A percentile compares a stretch with the other conserved stretches of the same genome.
Evolutionary conservation across 2,888 invertebrate species (phyloP).

Genomic region (Amblyjoppa proteus): DNA sequence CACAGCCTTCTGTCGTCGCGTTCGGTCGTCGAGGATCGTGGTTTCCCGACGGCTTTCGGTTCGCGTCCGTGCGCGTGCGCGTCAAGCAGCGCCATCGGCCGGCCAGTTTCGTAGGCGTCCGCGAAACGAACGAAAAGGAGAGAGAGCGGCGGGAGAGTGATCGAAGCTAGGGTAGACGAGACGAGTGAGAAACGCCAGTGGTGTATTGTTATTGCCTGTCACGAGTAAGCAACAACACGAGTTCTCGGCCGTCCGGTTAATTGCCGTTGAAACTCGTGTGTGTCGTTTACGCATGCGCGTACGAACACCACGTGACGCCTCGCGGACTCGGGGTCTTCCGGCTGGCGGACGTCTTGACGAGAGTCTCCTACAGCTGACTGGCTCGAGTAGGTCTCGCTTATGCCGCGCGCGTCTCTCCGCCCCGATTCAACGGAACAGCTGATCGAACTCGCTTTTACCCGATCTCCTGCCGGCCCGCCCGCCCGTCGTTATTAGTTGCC

Average conservation of each 20-base stretch:
- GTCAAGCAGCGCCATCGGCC: background rate
- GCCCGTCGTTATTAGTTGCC: slow-evolving; percentile 17
- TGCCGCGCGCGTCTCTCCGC: background rate
- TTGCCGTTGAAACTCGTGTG: background rate
- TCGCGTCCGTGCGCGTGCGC: background rate
- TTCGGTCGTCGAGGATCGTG: too few relatives aligned
- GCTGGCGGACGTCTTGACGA: slow-evolving; percentile 11
- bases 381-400: slow-evolving; percentile 12
- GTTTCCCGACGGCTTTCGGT: background rate
- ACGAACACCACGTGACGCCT: background rate
- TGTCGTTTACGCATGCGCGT: background rate
- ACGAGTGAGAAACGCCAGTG: background rate
- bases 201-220: slow-evolving; percentile 2
- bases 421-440: slow-evolving; percentile 57
- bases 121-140: background rate
- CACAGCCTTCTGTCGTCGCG: too few relatives aligned
- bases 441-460: slow-evolving; percentile 48
- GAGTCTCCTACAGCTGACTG: slow-evolving; percentile 51
- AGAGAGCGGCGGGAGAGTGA: background rate
- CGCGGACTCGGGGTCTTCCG: background rate
- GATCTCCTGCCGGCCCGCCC: background rate
- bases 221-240: background rate
- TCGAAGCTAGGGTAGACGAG: background rate
- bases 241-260: background rate
- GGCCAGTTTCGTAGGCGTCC: background rate